A percentile compares a stretch with the other conserved stretches of the same genome.
Evolutionary conservation across 2,797 vertebrate genomes (phyloP).

Genomic region (Bryconaethiops microstoma): DNA sequence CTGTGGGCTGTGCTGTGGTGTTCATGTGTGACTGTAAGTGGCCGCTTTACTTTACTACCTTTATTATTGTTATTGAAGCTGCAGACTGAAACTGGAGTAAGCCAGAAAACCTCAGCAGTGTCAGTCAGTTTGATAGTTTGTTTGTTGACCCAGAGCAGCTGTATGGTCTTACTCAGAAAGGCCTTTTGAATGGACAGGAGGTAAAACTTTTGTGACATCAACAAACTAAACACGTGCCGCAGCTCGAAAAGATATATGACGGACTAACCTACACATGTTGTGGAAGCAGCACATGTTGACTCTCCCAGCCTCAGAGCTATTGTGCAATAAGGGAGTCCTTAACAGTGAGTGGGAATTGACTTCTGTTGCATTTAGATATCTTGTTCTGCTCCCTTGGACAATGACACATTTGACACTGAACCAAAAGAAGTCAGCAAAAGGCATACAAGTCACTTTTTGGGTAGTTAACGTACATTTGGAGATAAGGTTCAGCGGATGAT

Average conservation of each 20-base stretch:
- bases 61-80: neutral
- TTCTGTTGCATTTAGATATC: no score
- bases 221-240: neutral
- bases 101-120: neutral
- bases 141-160: neutral
- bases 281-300: neutral
- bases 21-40: no score
- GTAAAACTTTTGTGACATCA: neutral
- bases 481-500: no score
- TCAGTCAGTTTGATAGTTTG: neutral
- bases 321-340: neutral
- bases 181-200: neutral
- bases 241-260: neutral
- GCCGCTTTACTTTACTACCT: no score
- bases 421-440: no score
- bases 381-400: no score
- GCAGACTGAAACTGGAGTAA: neutral
- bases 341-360: neutral
- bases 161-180: neutral
- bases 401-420: no score
- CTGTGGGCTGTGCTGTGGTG: no score
- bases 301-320: neutral
- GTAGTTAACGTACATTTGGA: no score
- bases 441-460: no score
- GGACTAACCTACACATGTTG: neutral